phyloP scores from a whole-genome alignment of 2,888 invertebrate genomes.

The Deilephila elpenor region DNA sequence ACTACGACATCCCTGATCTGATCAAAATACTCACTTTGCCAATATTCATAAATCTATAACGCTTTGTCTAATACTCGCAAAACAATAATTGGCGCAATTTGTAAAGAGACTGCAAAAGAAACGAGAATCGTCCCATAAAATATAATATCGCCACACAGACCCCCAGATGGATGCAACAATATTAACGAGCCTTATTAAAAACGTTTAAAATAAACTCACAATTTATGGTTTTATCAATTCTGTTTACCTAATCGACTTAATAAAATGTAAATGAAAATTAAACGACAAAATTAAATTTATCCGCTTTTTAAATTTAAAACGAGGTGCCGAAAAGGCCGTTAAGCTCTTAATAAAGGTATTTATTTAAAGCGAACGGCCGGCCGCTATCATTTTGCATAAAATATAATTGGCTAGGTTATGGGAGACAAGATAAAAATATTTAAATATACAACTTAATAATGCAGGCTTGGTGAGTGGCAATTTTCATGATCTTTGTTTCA shows the following conservation, averaged over 20 bases:
- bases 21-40: no score
- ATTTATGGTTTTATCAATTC: background rate
- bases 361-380: conserved; percentile 36
- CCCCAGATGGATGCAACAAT: background rate
- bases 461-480: background rate
- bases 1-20: no score
- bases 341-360: conserved; percentile 46
- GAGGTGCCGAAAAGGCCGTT: conserved; percentile 42
- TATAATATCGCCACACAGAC: background rate
- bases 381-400: conserved; percentile 41
- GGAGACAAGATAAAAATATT: conserved; percentile 18
- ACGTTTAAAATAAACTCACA: background rate
- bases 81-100: no score
- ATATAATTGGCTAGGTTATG: conserved; percentile 29
- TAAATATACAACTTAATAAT: background rate
- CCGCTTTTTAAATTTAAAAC: conserved; percentile 44
- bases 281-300: conserved; percentile 41
- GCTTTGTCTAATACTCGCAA: no score
- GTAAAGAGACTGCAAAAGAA: no score
- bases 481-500: background rate
- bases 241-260: conserved; percentile 27
- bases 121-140: background rate
- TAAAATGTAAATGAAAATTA: conserved; percentile 7
- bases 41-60: no score
- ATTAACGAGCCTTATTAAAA: background rate